phyloP scores from a whole-genome alignment of 1,140 invertebrate genomes.

The Penaeus chinensis region DNA sequence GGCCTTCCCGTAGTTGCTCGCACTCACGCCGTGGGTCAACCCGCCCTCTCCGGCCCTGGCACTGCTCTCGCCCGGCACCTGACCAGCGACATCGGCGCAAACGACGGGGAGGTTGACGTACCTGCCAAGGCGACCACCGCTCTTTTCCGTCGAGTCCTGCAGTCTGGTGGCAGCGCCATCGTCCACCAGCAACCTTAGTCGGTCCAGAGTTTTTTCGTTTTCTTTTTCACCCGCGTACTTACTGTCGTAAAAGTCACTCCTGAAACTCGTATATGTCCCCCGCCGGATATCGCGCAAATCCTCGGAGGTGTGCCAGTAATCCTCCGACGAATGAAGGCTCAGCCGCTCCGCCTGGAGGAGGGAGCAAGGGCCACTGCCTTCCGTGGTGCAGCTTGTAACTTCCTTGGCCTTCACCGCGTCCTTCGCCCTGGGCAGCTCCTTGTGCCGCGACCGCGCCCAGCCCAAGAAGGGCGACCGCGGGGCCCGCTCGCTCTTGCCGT shows the following conservation, averaged over 20 bases:
- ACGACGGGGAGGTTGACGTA: not conserved
- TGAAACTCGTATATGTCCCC: not conserved
- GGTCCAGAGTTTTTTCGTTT: not conserved
- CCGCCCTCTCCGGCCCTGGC: too few species aligned
- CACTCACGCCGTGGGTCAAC: too few species aligned
- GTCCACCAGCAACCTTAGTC: not conserved
- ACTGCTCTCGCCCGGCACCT: too few species aligned
- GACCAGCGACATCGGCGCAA: too few species aligned
- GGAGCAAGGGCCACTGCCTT: not conserved
- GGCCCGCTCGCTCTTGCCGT: not conserved
- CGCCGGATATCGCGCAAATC: not conserved
- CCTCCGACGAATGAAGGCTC: slow-evolving; percentile 3
- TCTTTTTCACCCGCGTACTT: not conserved
- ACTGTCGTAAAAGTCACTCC: not conserved
- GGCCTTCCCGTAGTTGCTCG: too few species aligned
- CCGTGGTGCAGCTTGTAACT: not conserved
- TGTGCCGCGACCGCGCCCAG: slow-evolving; percentile 25
- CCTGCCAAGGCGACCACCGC: not conserved
- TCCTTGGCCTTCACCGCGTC: not conserved
- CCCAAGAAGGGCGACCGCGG: slow-evolving; percentile 37
- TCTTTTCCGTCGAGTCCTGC: not conserved
- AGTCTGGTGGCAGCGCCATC: not conserved
- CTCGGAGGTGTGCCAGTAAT: slow-evolving; percentile 7
- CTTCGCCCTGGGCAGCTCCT: slow-evolving; percentile 20
- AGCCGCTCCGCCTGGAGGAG: slow-evolving; percentile 27